Conservation (phyloP, 2,797 vertebrate genomes). For the Pangasius mekongensis region DNA sequence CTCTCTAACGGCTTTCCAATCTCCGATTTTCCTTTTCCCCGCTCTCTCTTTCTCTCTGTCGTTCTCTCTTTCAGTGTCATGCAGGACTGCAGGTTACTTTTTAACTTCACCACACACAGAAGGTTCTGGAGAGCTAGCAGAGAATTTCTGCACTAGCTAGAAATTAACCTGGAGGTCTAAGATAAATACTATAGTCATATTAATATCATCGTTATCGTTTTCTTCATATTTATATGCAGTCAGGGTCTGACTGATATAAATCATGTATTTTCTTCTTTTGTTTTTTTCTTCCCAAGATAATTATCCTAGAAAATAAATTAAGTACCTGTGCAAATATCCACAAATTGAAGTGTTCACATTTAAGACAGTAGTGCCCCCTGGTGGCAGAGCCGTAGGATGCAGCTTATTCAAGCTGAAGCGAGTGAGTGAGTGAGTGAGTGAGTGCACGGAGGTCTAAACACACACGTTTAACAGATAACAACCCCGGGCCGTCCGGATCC, state of each 20-base stretch:
- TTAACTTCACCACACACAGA: conserved; percentile 77
- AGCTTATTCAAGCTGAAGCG: conserved; percentile 84
- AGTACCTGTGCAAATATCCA: conserved; percentile 88
- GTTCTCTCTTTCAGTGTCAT: conserved; percentile 71
- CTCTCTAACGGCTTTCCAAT: background rate
- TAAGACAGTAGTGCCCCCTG: conserved; percentile 83
- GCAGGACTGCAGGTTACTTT: conserved; percentile 79
- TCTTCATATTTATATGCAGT: conserved; percentile 73
- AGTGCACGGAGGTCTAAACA: conserved; percentile 74
- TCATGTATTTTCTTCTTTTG: conserved; percentile 70
- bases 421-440: conserved; percentile 63
- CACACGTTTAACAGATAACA: conserved; percentile 50
- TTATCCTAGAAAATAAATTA: conserved; percentile 87
- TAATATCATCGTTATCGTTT: conserved; percentile 51
- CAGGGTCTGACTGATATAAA: conserved; percentile 81
- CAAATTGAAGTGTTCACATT: conserved; percentile 87
- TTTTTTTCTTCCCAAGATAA: conserved; percentile 58
- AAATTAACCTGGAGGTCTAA: conserved; percentile 86
- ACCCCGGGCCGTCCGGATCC: conserved; percentile 29
- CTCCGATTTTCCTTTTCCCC: background rate
- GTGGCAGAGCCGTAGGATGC: conserved; percentile 80
- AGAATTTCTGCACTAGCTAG: conserved; percentile 82
- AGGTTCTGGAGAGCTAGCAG: conserved; percentile 78
- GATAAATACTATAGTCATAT: conserved; percentile 86
- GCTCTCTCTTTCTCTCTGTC: conserved; percentile 26